These are phyloP conservation scores for Radopholus similis DNA, from an alignment of 1,140 invertebrate species.

Conservation along the genomic window DNA sequence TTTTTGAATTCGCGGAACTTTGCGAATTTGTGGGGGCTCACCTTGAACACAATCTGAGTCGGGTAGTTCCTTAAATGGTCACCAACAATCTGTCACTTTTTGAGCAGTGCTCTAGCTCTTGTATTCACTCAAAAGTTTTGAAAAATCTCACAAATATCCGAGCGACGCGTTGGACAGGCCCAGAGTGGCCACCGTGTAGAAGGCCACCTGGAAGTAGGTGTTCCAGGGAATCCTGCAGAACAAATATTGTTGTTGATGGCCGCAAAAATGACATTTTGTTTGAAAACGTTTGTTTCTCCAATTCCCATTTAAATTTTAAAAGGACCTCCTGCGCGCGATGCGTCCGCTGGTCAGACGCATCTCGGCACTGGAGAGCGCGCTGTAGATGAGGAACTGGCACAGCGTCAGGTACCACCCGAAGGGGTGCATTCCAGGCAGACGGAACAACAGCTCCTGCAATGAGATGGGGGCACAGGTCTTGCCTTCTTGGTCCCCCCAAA, in stretches of 20 bases:
- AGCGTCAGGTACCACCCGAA: slow-evolving; percentile 88
- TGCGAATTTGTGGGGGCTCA: no score
- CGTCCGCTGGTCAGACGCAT: slow-evolving; percentile 67
- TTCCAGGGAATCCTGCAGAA: slow-evolving; percentile 71
- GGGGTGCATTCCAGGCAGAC: slow-evolving; percentile 77
- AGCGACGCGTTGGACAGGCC: slow-evolving; percentile 88
- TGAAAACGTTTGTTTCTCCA: no score
- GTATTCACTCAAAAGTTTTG: no score
- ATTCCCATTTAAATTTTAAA: neutral
- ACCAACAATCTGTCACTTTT: no score
- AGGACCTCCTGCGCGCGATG: slow-evolving; percentile 68
- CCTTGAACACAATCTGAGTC: no score
- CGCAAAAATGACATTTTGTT: no score
- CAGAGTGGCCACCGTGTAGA: slow-evolving; percentile 87
- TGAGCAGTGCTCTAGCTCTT: no score
- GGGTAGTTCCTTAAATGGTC: no score
- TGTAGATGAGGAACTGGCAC: slow-evolving; percentile 82
- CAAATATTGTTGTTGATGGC: neutral
- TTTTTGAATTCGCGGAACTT: no score
- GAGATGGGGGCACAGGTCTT: no score
- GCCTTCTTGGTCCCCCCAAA: no score
- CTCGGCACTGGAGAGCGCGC: slow-evolving; percentile 75
- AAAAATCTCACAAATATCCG: slow-evolving; percentile 70
- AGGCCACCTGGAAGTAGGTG: slow-evolving; percentile 76
- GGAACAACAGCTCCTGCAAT: slow-evolving; percentile 88